A percentile compares a stretch with the other conserved stretches of the same genome.
Evolutionary conservation across 2,797 vertebrate species (phyloP).

Genomic region (Sebastolobus alascanus): DNA sequence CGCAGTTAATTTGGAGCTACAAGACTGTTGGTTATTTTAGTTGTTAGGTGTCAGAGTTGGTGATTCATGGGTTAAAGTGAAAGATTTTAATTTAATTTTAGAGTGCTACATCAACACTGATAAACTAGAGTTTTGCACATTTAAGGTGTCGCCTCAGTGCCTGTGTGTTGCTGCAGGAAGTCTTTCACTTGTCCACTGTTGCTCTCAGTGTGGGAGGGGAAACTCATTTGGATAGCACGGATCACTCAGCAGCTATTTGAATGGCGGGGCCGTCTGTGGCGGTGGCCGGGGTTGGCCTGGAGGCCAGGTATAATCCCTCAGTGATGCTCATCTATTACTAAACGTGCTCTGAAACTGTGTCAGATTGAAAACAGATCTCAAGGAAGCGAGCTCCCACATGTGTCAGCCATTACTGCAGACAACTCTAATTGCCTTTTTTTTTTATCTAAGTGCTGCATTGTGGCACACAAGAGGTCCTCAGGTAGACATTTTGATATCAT

Average conservation of each 20-base stretch:
- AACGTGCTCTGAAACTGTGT: conserved; percentile 68
- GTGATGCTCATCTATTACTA: conserved; percentile 73
- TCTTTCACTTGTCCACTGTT: conserved; percentile 11
- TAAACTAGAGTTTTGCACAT: not conserved
- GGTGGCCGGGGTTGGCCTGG: conserved; percentile 56
- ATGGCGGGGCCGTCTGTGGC: conserved; percentile 59
- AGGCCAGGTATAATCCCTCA: conserved; percentile 68
- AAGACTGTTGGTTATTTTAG: conserved; percentile 2
- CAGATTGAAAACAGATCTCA: conserved; percentile 75
- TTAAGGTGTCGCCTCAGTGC: not conserved
- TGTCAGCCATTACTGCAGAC: conserved; percentile 76
- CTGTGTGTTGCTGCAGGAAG: conserved; percentile 3
- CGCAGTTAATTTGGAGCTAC: not conserved
- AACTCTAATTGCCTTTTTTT: conserved; percentile 62
- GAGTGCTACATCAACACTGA: not conserved
- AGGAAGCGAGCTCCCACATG: conserved; percentile 67
- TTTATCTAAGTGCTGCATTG: conserved; percentile 58
- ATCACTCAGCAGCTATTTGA: conserved; percentile 72
- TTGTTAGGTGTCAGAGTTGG: conserved; percentile 19
- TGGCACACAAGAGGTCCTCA: conserved; percentile 53
- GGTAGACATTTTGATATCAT: conserved; percentile 46
- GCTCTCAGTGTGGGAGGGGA: conserved; percentile 40
- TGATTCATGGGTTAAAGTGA: conserved; percentile 30
- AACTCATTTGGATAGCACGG: conserved; percentile 51
- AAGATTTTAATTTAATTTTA: not conserved